Evolutionary conservation across 2,113 vertebrate genomes (phyloP).

Genomic region (Raja brachyura): DNA sequence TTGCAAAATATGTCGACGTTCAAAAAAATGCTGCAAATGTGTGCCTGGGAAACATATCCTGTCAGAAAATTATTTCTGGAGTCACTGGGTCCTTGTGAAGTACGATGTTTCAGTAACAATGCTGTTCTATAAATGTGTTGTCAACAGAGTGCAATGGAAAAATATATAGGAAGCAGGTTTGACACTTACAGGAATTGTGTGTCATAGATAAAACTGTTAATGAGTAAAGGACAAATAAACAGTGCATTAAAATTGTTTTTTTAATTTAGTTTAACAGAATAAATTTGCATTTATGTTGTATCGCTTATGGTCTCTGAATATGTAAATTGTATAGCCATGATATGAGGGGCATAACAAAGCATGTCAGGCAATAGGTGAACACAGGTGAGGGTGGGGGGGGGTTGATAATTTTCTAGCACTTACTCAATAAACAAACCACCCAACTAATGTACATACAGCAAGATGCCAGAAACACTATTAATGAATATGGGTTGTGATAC

Average conservation of each 20-base stretch:
- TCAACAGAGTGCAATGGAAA: neutral
- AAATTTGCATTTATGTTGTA: neutral
- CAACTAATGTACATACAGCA: neutral
- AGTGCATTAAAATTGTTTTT: neutral
- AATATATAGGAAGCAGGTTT: neutral
- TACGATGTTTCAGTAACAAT: neutral
- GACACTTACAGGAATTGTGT: neutral
- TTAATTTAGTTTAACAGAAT: neutral
- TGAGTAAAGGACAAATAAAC: neutral
- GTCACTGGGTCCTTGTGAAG: neutral
- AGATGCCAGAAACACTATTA: too few species aligned
- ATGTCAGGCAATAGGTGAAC: too few species aligned
- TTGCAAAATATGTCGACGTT: neutral
- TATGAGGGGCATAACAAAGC: too few species aligned
- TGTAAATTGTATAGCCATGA: neutral
- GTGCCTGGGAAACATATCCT: neutral
- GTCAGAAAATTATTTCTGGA: neutral
- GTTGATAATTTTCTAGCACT: too few species aligned
- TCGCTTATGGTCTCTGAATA: neutral
- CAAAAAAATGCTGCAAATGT: neutral
- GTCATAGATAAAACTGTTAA: neutral
- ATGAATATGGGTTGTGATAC: neutral
- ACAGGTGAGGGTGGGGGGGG: too few species aligned
- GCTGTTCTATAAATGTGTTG: neutral
- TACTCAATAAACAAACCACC: neutral